A percentile compares a stretch with the other conserved stretches of the same genome.
Evolutionary conservation across 2,113 vertebrate species (phyloP).

Genomic region (Litocranius walleri): DNA sequence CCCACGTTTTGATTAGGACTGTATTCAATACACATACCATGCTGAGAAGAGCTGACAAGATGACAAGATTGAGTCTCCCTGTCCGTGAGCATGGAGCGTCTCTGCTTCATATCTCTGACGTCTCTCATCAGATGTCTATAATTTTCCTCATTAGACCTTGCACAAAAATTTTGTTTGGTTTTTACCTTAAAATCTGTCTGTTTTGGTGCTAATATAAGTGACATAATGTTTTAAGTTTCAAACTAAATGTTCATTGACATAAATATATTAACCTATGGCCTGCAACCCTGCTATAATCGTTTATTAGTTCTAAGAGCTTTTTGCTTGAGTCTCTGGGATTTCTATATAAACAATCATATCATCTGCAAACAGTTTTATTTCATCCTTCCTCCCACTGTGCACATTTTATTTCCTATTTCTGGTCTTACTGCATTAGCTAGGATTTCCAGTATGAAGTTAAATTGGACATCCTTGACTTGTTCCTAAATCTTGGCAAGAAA

Average conservation of each 20-base stretch:
- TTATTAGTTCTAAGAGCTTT: neutral
- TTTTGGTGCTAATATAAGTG: neutral
- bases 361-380: neutral
- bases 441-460: neutral
- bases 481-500: neutral
- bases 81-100: neutral
- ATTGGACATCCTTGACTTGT: neutral
- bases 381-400: neutral
- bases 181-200: neutral
- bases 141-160: neutral
- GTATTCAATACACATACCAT: fast-evolving
- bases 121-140: neutral
- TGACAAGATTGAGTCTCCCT: neutral
- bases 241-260: neutral
- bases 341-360: neutral
- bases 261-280: neutral
- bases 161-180: neutral
- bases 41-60: neutral
- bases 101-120: neutral
- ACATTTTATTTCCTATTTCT: neutral
- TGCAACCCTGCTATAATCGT: neutral
- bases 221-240: neutral
- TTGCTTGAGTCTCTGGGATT: neutral
- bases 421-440: neutral
- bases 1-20: too few relatives aligned